A percentile compares a stretch with the other conserved stretches of the same genome.
These are phyloP conservation scores for Oncorhynchus clarkii DNA, from an alignment of 2,113 vertebrate species.

Conservation along the genomic window DNA sequence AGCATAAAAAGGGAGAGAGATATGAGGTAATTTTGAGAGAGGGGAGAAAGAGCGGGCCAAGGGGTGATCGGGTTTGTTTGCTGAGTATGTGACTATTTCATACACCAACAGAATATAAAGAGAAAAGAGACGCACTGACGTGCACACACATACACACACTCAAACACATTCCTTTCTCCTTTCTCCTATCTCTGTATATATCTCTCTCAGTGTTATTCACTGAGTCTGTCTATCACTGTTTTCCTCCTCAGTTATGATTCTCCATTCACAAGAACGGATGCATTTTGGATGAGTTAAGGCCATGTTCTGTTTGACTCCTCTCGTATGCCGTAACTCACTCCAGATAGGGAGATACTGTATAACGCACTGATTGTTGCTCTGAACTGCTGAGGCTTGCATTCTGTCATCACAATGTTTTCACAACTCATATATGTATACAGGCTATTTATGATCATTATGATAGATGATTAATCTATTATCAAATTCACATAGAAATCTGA, in stretches of 20 bases:
- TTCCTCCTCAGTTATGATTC: constrained; percentile 34
- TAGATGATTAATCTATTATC: too few relatives aligned
- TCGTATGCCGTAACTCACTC: neutral
- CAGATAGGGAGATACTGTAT: neutral
- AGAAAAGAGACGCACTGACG: constrained; percentile 5
- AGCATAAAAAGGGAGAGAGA: constrained; percentile 66
- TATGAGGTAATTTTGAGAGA: constrained; percentile 58
- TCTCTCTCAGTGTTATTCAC: constrained; percentile 28
- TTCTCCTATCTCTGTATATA: constrained; percentile 7
- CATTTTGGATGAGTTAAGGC: constrained; percentile 16
- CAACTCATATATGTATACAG: neutral
- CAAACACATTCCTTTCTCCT: constrained; percentile 32
- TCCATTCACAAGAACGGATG: constrained; percentile 67
- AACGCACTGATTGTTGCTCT: neutral
- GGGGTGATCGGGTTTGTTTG: constrained; percentile 57
- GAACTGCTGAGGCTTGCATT: neutral
- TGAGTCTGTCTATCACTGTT: constrained; percentile 26
- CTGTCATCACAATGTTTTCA: neutral
- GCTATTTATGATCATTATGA: too few relatives aligned
- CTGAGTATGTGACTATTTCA: constrained; percentile 25
- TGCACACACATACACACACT: constrained; percentile 4
- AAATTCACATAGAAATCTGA: too few relatives aligned
- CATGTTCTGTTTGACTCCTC: constrained; percentile 16
- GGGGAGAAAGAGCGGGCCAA: neutral
- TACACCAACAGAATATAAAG: constrained; percentile 36